Conservation (phyloP, 2,113 vertebrate genomes). For the Cottus gobio region DNA sequence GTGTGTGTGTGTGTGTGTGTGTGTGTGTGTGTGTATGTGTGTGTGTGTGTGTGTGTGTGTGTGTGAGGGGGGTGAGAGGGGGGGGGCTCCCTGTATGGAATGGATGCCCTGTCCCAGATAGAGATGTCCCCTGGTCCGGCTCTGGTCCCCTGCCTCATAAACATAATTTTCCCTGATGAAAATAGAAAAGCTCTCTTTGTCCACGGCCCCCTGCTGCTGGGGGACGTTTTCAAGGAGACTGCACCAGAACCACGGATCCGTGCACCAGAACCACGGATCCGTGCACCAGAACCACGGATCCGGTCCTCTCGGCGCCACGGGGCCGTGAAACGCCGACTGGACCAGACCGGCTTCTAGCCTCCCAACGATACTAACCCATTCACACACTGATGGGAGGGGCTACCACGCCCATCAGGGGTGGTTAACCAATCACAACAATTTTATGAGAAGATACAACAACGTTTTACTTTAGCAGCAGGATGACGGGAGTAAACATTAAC, state of each 20-base stretch:
- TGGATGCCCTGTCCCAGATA: constrained; percentile 78
- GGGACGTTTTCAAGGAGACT: constrained; percentile 60
- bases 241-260: constrained; percentile 1
- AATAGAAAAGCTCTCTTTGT: constrained; percentile 53
- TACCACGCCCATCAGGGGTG: too few species aligned
- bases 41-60: too few species aligned
- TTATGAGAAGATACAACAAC: background rate
- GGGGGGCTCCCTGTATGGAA: constrained; percentile 63
- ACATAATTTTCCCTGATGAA: constrained; percentile 65
- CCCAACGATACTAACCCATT: too few species aligned
- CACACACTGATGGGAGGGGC: too few species aligned
- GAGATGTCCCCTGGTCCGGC: constrained; percentile 65
- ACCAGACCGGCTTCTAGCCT: too few species aligned
- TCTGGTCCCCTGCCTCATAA: constrained; percentile 71
- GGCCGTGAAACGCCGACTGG: too few species aligned
- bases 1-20: too few species aligned
- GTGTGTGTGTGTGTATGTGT: too few species aligned
- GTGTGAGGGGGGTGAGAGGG: too few species aligned
- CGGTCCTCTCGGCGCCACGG: background rate
- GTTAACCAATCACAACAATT: too few species aligned
- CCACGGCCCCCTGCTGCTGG: constrained; percentile 20
- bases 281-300: constrained; percentile 14
- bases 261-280: constrained; percentile 14
- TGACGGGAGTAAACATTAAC: too few species aligned
- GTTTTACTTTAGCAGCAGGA: too few species aligned